Percentiles rank a stretch among this genome's conserved stretches.
phyloP scores from a whole-genome alignment of 2,888 invertebrate species.

The Chrysopilus asiliformis region DNA sequence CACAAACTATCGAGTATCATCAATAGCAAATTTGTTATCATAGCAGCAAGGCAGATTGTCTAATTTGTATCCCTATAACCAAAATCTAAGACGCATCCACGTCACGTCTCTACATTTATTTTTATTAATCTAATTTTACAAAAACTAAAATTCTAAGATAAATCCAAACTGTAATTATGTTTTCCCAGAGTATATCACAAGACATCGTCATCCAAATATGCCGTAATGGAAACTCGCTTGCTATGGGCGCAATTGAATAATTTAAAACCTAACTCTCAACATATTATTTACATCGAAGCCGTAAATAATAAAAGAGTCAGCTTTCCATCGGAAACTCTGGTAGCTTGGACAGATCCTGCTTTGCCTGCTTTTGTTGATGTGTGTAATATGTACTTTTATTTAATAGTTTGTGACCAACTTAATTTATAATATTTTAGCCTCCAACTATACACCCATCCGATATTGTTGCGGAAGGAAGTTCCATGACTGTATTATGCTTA shows the following conservation, averaged over 20 bases:
- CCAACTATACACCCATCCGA: slow-evolving; percentile 75
- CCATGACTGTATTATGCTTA: slow-evolving; percentile 74
- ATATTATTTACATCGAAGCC: slow-evolving; percentile 64
- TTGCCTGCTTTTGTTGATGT: slow-evolving; percentile 79
- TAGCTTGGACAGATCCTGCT: slow-evolving; percentile 80
- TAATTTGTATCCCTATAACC: no score
- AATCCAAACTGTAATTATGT: no score
- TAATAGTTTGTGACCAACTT: neutral
- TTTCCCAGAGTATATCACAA: slow-evolving; percentile 52
- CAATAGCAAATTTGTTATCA: no score
- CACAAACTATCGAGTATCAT: no score
- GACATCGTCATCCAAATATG: slow-evolving; percentile 45
- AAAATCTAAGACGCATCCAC: no score
- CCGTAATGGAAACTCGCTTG: slow-evolving; percentile 49
- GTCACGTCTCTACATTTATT: no score
- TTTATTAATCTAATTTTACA: no score
- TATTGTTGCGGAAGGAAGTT: slow-evolving; percentile 68
- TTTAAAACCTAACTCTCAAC: slow-evolving; percentile 66
- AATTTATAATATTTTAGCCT: slow-evolving; percentile 39
- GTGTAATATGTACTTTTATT: slow-evolving; percentile 18
- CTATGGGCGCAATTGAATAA: slow-evolving; percentile 58
- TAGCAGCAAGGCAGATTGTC: no score
- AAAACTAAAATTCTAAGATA: no score
- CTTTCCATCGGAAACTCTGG: slow-evolving; percentile 63
- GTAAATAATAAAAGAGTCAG: slow-evolving; percentile 56